phyloP scores from a whole-genome alignment of 2,113 vertebrate species.

The Halichoeres trimaculatus region DNA sequence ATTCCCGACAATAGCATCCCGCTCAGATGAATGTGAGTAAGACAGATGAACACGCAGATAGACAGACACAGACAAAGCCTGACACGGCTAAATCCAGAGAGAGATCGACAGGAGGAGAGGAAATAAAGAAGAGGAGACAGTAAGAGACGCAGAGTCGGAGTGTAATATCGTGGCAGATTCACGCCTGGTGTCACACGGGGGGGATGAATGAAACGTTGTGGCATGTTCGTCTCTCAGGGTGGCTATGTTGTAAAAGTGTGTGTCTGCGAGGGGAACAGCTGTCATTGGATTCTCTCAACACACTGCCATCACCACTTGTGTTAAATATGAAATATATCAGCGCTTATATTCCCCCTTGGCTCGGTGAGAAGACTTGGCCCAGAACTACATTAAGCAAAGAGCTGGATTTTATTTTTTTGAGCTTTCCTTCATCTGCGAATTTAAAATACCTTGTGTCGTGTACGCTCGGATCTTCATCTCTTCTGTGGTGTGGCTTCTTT shows the following conservation, averaged over 20 bases:
- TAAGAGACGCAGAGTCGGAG: conserved; percentile 53
- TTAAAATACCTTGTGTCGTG: neutral
- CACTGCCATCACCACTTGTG: conserved; percentile 66
- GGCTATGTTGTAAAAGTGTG: conserved; percentile 55
- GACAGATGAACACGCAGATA: conserved; percentile 65
- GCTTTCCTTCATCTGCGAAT: conserved; percentile 11
- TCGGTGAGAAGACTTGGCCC: conserved; percentile 24
- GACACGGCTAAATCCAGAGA: conserved; percentile 64
- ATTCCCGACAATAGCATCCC: conserved; percentile 45
- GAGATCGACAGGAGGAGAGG: conserved; percentile 47
- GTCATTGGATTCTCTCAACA: conserved; percentile 68
- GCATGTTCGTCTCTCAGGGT: conserved; percentile 62
- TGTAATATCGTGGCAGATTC: conserved; percentile 66
- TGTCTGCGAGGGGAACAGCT: conserved; percentile 61
- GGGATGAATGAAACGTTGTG: conserved; percentile 53
- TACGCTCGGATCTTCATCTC: neutral
- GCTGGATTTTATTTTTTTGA: conserved; percentile 12
- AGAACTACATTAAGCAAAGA: conserved; percentile 38
- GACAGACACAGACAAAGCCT: conserved; percentile 67
- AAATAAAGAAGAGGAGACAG: conserved; percentile 60
- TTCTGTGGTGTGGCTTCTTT: neutral
- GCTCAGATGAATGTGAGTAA: conserved; percentile 48
- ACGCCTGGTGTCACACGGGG: conserved; percentile 61
- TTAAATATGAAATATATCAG: conserved; percentile 70
- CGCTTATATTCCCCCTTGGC: conserved; percentile 38